Conservation (phyloP, 2,113 vertebrate genomes). For the Xiphorhynchus elegans region DNA sequence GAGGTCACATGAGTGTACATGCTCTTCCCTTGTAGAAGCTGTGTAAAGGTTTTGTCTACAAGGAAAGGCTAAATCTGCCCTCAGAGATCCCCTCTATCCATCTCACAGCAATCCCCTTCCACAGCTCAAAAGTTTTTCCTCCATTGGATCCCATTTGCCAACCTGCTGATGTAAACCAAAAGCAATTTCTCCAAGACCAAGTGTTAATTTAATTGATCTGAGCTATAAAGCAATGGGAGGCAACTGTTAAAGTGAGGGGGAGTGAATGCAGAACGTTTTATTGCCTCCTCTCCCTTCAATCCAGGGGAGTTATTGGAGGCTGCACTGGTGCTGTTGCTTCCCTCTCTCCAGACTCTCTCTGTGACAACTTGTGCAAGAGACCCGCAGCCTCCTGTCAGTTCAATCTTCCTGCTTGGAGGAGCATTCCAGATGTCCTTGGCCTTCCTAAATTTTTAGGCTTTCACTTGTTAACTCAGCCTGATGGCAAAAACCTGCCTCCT, state of each 20-base stretch:
- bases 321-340: neutral
- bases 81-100: neutral
- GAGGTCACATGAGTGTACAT: neutral
- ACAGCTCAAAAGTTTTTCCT: neutral
- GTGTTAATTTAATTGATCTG: neutral
- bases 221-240: neutral
- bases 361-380: neutral
- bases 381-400: neutral
- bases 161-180: neutral
- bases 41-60: neutral
- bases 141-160: neutral
- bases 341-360: neutral
- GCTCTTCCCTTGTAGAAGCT: neutral
- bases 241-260: neutral
- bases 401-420: neutral
- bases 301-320: neutral
- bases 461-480: neutral
- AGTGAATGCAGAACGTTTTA: neutral
- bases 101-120: neutral
- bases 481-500: neutral
- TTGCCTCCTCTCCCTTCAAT: neutral
- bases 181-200: neutral
- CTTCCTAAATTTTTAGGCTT: neutral
- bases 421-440: neutral
- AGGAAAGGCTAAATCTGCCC: neutral